Conservation (phyloP, 1,140 invertebrate species). For the Vanessa tameamea region DNA sequence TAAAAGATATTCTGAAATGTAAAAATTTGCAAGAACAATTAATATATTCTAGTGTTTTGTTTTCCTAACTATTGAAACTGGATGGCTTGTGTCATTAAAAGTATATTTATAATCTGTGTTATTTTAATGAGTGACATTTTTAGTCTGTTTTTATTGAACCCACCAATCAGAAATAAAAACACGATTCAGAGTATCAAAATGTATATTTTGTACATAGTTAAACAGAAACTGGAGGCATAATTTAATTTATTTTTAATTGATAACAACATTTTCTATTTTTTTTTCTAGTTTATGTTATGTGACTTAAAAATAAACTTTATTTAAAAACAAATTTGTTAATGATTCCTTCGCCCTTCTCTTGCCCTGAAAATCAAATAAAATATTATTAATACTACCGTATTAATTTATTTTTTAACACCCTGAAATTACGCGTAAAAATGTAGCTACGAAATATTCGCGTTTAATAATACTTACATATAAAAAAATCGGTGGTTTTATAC, state of each 20-base stretch:
- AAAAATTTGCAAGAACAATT: neutral
- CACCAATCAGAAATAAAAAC: constrained; percentile 46
- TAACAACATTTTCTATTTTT: constrained; percentile 56
- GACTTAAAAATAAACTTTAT: constrained; percentile 57
- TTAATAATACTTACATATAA: too few relatives aligned
- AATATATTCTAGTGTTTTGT: neutral
- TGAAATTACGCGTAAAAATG: too few relatives aligned
- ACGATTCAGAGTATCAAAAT: constrained; percentile 45
- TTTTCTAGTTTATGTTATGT: constrained; percentile 58
- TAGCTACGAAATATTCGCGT: too few relatives aligned
- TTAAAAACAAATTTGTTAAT: constrained; percentile 36
- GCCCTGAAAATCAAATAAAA: constrained; percentile 40
- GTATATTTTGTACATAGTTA: constrained; percentile 75
- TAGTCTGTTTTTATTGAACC: constrained; percentile 25
- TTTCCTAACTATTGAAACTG: neutral
- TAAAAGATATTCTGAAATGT: neutral
- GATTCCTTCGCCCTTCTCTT: constrained; percentile 40
- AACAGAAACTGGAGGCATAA: constrained; percentile 69
- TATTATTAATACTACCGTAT: neutral
- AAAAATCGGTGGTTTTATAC: too few relatives aligned
- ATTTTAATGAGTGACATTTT: constrained; percentile 2
- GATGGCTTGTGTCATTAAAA: neutral
- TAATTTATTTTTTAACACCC: neutral
- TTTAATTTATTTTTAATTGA: constrained; percentile 64
- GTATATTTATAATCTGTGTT: constrained; percentile 3